Conservation (phyloP, 2,797 vertebrate genomes). For the Neosalanx taihuensis region DNA sequence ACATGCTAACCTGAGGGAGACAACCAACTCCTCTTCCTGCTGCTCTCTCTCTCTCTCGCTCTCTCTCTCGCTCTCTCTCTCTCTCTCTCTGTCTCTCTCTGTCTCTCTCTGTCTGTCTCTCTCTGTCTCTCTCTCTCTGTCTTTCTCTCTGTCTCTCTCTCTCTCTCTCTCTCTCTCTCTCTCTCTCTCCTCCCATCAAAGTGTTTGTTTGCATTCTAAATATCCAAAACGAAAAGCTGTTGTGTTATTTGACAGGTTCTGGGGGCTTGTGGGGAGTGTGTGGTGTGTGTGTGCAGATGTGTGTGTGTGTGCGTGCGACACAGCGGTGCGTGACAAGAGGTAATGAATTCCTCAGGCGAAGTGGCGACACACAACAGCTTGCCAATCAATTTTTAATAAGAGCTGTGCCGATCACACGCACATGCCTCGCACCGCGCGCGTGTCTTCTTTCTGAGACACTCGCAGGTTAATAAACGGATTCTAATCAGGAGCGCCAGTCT, state of each 20-base stretch:
- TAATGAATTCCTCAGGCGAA: constrained; percentile 72
- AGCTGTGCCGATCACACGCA: constrained; percentile 65
- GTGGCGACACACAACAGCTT: constrained; percentile 71
- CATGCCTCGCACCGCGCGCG: constrained; percentile 24
- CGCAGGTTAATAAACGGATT: constrained; percentile 66
- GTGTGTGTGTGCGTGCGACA: constrained; percentile 32
- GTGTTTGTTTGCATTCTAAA: constrained; percentile 62
- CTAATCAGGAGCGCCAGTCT: constrained; percentile 63
- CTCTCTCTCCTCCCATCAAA: constrained; percentile 36
- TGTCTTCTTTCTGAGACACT: constrained; percentile 47
- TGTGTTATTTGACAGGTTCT: constrained; percentile 60
- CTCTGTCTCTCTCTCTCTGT: background rate
- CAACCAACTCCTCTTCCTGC: constrained; percentile 14
- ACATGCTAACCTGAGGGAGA: no score
- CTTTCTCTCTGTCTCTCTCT: constrained; percentile 27
- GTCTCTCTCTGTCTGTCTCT: no score
- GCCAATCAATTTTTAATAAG: constrained; percentile 76
- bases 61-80: constrained; percentile 45
- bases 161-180: constrained; percentile 15
- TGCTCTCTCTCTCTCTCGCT: constrained; percentile 1
- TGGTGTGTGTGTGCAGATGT: background rate
- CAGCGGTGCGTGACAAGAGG: constrained; percentile 54
- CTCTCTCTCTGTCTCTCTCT: constrained; percentile 4
- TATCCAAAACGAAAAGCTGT: constrained; percentile 59
- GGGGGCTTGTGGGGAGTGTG: constrained; percentile 52